Base-by-base conservation (phyloP, 2,797 vertebrate species). In the Australoheros facetus region DNA sequence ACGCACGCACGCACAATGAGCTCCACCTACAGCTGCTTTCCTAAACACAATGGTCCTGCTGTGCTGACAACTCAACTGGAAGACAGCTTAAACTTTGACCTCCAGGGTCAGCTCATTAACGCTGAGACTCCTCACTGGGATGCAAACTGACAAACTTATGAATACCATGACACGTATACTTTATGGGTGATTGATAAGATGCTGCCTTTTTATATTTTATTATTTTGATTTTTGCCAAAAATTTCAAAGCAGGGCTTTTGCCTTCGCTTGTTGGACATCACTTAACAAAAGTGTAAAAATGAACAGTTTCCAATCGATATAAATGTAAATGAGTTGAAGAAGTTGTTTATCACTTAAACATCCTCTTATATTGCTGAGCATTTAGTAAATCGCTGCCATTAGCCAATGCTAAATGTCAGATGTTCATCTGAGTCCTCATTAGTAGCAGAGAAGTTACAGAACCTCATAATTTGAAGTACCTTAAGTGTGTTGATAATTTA, bases 1-100 rank as follows among this genome's bases (percentile, higher is more conserved):
- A 76, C 51, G 55, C 8, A 82, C 74, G 73, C 51, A 64, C 12
- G 59, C 79, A 73, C 79, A 77, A 75, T 76, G 74, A 85, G 89
- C 82, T 83, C 82, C 77, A 57, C 90, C 87, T 88, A 88, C 78
- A 78, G 87, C 91, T 81, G 88, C 86, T 86, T 86, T 77, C 78
- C 58, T 9, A 71, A 81, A 93, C 94, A 96, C 95, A 96, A 95
- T 90, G 85, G 94, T 84, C 93, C 93, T 83, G 93, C 94, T 95
- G 95, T 86, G 93, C 92, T 94, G 95, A 96, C 94, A 95, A 95
- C 93, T 95, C 94, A 95, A 94, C 95, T 95, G 94, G 92, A 94
- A 94, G 92, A 90, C 87, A 93, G 94, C 92, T 94, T 94, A 94
- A 94, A 94, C 95, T 95, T 88, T 94, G 87, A 94, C 91, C 94